Evolutionary conservation across 2,888 invertebrate species (phyloP), one percentile per base, ranked within the genome.

Genomic region (Teinopalpus imperialis): DNA sequence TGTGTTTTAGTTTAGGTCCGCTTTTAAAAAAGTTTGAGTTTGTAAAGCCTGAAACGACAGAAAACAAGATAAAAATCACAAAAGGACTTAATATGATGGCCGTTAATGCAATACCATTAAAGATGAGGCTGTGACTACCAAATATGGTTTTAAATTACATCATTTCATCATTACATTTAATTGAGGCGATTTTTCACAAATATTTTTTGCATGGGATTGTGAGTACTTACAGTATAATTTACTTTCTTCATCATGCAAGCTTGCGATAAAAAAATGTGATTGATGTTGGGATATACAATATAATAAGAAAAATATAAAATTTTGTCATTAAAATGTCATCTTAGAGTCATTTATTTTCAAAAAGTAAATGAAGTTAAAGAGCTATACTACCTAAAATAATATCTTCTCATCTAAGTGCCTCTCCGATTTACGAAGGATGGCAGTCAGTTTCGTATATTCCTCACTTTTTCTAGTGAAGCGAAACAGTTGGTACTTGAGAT

Each of bases 151-250:
- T 51, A 56, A 53, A 62, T 62, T 60, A 69, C 73, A 68, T 73
- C 73, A 67, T 70, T 70, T 63, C 66, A 61, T 71, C 75, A 76
- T 83, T 81, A 81, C 61, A 60, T 59, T 66, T 80, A 79, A 81
- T 77, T 69, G 75, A 64, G 63, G 79, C 67, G 73, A 81, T 83
- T 77, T 81, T 81, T 82, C 81, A 79, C 77, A 75, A n/a, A n/a
- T 75, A 73, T 76, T 81, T 81, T 81, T 76, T 71, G 69, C 72
- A 68, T 68, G 63, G 71, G 65, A 66, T 62, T 60, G 68, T 64
- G 59, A 69, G 69, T 72, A 72, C 72, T 79, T 71, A 69, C 63
- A 67, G 59, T 65, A 65, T 76, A 66, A 72, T 66, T 80, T 74
- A 74, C 78, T 81, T 78, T 73, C 82, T 74, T 70, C 69, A 61